A percentile compares a stretch with the other conserved stretches of the same genome.
These are phyloP conservation scores for Brachionus rubens DNA, from an alignment of 1,140 invertebrate species.

Conservation along the genomic window DNA sequence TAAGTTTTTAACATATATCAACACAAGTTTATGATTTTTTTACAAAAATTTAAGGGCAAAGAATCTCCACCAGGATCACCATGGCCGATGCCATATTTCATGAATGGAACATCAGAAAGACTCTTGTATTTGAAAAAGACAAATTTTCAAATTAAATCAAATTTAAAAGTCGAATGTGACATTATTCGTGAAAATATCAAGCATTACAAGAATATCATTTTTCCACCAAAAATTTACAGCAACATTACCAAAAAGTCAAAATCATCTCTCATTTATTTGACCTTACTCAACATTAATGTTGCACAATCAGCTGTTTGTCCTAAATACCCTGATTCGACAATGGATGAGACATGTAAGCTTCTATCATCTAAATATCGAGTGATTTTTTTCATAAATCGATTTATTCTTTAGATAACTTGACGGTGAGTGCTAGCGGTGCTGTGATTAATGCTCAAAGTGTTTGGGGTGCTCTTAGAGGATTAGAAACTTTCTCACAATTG, in stretches of 20 bases:
- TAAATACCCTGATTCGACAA: slow-evolving; percentile 17
- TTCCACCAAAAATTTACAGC: slow-evolving; percentile 38
- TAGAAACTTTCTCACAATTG: slow-evolving; percentile 46
- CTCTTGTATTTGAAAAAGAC: slow-evolving; percentile 35
- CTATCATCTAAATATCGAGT: not conserved
- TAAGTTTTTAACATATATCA: not conserved
- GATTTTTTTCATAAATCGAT: not conserved
- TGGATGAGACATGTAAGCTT: slow-evolving; percentile 43
- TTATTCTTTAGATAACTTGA: not conserved
- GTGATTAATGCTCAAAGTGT: slow-evolving; percentile 1
- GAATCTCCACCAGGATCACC: slow-evolving; percentile 40
- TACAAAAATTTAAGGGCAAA: not conserved
- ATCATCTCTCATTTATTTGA: not conserved
- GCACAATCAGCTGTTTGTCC: slow-evolving; percentile 1
- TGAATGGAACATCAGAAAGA: slow-evolving; percentile 24
- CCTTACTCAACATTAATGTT: not conserved
- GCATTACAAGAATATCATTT: slow-evolving; percentile 35
- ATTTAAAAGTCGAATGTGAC: slow-evolving; percentile 30
- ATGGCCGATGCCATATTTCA: slow-evolving; percentile 45
- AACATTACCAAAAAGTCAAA: not conserved
- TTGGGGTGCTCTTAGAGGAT: slow-evolving; percentile 43
- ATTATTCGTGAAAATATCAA: slow-evolving; percentile 27
- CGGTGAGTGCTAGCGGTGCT: not conserved
- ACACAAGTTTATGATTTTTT: not conserved
- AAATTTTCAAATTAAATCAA: slow-evolving; percentile 29